Evolutionary conservation across 2,797 vertebrate species (phyloP).

Genomic region (Chaetophractus vellerosus): DNA sequence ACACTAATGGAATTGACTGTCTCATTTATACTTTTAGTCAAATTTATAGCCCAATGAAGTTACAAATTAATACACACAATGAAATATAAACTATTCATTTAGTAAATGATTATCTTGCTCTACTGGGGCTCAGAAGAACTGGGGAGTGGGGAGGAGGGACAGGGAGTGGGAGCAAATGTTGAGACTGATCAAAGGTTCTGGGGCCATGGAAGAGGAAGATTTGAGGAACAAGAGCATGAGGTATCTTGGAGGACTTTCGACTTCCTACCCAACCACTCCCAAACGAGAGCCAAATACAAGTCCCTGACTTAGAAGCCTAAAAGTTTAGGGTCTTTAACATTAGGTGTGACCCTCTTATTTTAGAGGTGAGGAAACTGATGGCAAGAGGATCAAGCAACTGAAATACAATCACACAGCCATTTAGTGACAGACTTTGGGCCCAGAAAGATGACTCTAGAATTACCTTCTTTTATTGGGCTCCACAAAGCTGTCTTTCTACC

Average conservation of each 20-base stretch:
- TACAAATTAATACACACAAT: conserved; percentile 60
- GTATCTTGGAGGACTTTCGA: background rate
- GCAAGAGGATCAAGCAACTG: background rate
- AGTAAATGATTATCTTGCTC: conserved; percentile 6
- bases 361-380: background rate
- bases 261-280: background rate
- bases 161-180: background rate
- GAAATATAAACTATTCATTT: conserved; percentile 35
- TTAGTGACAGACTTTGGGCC: background rate
- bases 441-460: background rate
- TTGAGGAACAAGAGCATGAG: background rate
- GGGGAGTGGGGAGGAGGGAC: background rate
- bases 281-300: background rate
- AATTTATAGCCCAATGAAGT: conserved; percentile 40
- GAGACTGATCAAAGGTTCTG: background rate
- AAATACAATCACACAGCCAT: background rate
- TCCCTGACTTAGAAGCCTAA: background rate
- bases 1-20: background rate
- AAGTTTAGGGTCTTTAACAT: background rate
- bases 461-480: background rate
- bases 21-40: conserved; percentile 52
- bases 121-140: background rate
- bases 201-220: background rate
- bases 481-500: background rate
- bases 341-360: background rate